Conservation (phyloP, 2,113 vertebrate genomes). For the Cromileptes altivelis region DNA sequence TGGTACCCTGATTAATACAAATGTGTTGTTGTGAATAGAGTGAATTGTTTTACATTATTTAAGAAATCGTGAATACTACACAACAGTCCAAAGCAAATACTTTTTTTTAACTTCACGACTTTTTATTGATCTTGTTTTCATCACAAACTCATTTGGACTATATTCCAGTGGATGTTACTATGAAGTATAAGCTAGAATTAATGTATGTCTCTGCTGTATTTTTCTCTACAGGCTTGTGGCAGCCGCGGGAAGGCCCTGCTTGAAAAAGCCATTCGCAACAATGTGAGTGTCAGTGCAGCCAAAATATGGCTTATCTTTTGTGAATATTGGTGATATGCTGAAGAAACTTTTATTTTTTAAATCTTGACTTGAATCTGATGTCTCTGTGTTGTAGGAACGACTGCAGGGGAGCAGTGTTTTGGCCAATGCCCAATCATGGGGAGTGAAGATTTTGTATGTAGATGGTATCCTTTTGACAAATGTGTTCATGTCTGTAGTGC, state of each 20-base stretch:
- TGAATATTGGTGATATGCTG: background rate
- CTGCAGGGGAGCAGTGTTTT: slow-evolving; percentile 84
- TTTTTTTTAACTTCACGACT: background rate
- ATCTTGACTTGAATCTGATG: slow-evolving; percentile 7
- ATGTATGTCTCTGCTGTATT: background rate
- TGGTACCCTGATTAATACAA: background rate
- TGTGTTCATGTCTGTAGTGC: slow-evolving; percentile 10
- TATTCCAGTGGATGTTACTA: background rate
- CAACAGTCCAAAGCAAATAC: background rate
- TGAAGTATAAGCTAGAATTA: background rate
- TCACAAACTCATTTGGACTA: background rate
- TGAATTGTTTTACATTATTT: background rate
- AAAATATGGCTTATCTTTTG: background rate
- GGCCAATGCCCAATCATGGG: slow-evolving; percentile 87
- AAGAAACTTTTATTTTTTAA: background rate
- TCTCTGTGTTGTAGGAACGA: slow-evolving; percentile 77
- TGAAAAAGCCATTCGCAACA: slow-evolving; percentile 90
- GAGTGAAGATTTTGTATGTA: slow-evolving; percentile 87
- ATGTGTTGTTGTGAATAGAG: background rate
- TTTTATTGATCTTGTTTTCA: background rate
- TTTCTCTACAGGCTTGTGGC: slow-evolving; percentile 80
- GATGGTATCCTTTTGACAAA: slow-evolving; percentile 86
- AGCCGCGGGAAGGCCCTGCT: slow-evolving; percentile 91
- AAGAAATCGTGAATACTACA: background rate
- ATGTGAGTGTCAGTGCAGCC: slow-evolving; percentile 80